Percentiles rank a stretch among this genome's conserved stretches.
phyloP scores from a whole-genome alignment of 2,113 vertebrate species.

The Scophthalmus maximus region DNA sequence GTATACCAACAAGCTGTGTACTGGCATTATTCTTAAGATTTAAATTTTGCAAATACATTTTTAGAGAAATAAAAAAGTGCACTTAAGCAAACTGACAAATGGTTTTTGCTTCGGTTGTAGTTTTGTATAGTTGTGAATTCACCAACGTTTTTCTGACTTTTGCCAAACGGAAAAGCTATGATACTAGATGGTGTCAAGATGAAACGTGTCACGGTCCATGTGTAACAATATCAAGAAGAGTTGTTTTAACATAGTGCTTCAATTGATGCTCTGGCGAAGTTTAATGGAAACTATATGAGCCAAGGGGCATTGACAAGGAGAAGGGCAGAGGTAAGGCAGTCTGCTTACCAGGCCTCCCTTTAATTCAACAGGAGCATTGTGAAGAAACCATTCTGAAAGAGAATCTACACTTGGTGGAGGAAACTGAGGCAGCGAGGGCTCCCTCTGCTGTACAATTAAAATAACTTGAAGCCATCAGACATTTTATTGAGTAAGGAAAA shows the following conservation, averaged over 20 bases:
- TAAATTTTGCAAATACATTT: conserved; percentile 29
- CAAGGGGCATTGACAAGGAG: no score
- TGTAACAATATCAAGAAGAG: background rate
- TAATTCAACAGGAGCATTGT: no score
- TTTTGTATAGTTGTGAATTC: background rate
- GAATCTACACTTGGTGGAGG: no score
- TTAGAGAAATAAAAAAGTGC: conserved; percentile 3
- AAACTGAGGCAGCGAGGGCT: no score
- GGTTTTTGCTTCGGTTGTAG: background rate
- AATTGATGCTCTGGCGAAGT: background rate
- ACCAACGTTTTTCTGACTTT: background rate
- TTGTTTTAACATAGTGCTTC: background rate
- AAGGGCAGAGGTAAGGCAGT: no score
- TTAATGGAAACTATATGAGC: no score
- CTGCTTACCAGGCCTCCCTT: no score
- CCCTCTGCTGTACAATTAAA: no score
- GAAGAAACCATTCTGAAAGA: no score
- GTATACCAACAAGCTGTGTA: conserved; percentile 6
- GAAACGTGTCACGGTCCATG: background rate
- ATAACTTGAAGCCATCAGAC: no score
- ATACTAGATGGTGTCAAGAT: background rate
- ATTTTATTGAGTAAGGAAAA: no score
- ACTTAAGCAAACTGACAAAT: background rate
- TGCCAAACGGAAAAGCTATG: background rate
- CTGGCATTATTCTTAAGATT: background rate